A percentile compares a stretch with the other conserved stretches of the same genome.
These are phyloP conservation scores for Aurelia coerulea DNA, from an alignment of 30 jellyfish, hydroid and myxozoan genomes.

Conservation along the genomic window DNA sequence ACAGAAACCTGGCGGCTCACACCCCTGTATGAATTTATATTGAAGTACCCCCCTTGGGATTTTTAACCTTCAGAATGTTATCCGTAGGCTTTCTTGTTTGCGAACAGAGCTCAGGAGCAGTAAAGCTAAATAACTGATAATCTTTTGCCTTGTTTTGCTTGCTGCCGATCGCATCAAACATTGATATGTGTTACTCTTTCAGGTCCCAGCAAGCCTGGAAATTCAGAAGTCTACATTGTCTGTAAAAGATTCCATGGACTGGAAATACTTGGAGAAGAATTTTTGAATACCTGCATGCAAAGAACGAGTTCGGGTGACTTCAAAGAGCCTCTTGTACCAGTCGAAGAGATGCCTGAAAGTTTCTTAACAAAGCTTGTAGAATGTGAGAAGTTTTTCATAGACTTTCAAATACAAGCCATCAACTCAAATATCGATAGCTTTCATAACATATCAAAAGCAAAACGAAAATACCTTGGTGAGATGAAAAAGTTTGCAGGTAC, in stretches of 20 bases:
- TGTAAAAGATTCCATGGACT: slow-evolving; percentile 61
- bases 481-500: slow-evolving; percentile 29
- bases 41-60: too few species aligned
- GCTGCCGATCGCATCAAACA: too few species aligned
- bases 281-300: slow-evolving; percentile 21
- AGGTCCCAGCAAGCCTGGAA: slow-evolving; percentile 99
- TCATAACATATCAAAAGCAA: slow-evolving; percentile 17
- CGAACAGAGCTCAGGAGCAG: too few species aligned
- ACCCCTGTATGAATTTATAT: too few species aligned
- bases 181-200: background rate
- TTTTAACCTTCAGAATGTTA: too few species aligned
- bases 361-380: slow-evolving; percentile 43
- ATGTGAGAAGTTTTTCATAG: slow-evolving; percentile 66
- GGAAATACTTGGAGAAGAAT: slow-evolving; percentile 17
- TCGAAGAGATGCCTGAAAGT: slow-evolving; percentile 35
- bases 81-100: too few species aligned
- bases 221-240: slow-evolving; percentile 92
- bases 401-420: slow-evolving; percentile 67
- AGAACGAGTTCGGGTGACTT: slow-evolving; percentile 26
- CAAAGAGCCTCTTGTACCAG: slow-evolving; percentile 38
- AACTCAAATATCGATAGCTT: slow-evolving; percentile 53
- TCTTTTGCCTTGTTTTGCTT: too few species aligned
- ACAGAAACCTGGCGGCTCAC: too few species aligned
- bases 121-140: too few species aligned
- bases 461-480: background rate